Evolutionary conservation across 2,888 invertebrate species (phyloP).

Genomic region (Trilocha varians): DNA sequence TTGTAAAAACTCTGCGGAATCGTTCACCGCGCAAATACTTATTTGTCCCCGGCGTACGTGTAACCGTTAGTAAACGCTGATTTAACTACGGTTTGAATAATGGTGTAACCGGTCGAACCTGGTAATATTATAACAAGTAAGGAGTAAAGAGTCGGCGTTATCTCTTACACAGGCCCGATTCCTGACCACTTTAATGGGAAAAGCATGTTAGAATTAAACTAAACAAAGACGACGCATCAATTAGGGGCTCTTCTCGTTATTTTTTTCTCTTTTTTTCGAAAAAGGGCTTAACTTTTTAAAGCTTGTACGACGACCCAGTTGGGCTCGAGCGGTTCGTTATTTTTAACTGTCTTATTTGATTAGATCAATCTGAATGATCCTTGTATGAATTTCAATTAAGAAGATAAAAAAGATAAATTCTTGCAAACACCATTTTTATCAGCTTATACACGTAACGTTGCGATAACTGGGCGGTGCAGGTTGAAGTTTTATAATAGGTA

Average conservation of each 20-base stretch:
- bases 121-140: slow-evolving; percentile 71
- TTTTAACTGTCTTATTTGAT: slow-evolving; percentile 65
- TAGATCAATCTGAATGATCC: slow-evolving; percentile 66
- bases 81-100: slow-evolving; percentile 58
- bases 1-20: slow-evolving; percentile 60
- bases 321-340: slow-evolving; percentile 52
- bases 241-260: slow-evolving; percentile 59
- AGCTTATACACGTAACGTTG: not conserved
- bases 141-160: slow-evolving; percentile 69
- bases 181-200: slow-evolving; percentile 74
- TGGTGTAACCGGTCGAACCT: slow-evolving; percentile 40
- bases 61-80: slow-evolving; percentile 32
- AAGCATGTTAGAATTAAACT: slow-evolving; percentile 75
- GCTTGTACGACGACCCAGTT: slow-evolving; percentile 60
- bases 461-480: no score
- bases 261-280: slow-evolving; percentile 46
- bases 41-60: slow-evolving; percentile 46
- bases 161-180: slow-evolving; percentile 62
- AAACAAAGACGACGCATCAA: slow-evolving; percentile 75
- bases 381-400: slow-evolving; percentile 67
- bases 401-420: slow-evolving; percentile 54
- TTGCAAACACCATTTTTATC: slow-evolving; percentile 27
- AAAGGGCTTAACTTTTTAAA: slow-evolving; percentile 66
- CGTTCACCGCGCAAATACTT: slow-evolving; percentile 50
- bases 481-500: no score